A percentile compares a stretch with the other conserved stretches of the same genome.
These are phyloP conservation scores for Ispidina lecontei DNA, from an alignment of 2,797 vertebrate genomes.

Conservation along the genomic window DNA sequence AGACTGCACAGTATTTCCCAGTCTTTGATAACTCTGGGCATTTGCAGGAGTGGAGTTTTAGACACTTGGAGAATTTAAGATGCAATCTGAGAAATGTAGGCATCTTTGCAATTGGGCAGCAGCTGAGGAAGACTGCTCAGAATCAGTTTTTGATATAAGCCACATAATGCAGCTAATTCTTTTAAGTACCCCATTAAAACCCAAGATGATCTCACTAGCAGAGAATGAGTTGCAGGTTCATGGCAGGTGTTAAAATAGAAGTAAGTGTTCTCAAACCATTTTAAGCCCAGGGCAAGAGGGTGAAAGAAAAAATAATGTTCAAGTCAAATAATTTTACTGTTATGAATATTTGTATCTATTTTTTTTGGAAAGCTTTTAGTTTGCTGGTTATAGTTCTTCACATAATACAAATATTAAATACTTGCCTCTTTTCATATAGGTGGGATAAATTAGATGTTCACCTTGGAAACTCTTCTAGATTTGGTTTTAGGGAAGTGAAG, in stretches of 20 bases:
- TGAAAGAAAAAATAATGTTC: background rate
- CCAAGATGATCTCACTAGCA: background rate
- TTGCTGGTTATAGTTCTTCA: background rate
- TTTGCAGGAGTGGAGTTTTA: background rate
- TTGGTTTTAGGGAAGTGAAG: slow-evolving; percentile 2
- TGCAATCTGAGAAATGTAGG: background rate
- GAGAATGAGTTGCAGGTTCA: background rate
- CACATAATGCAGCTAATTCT: background rate
- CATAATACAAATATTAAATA: background rate
- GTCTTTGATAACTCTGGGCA: background rate
- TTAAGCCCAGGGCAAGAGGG: background rate
- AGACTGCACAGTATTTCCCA: background rate
- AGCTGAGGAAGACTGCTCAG: background rate
- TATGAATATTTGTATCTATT: background rate
- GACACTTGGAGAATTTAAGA: background rate
- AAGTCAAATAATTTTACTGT: background rate
- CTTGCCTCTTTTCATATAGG: background rate
- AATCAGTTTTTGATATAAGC: background rate
- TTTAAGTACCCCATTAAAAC: background rate
- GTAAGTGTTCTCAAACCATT: background rate
- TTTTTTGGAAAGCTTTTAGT: background rate
- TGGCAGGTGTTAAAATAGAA: background rate
- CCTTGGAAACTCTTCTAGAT: background rate
- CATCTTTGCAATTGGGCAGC: background rate
- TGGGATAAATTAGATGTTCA: background rate